Base-by-base conservation (phyloP, 2,113 vertebrate genomes). In the Delphinus delphis region DNA sequence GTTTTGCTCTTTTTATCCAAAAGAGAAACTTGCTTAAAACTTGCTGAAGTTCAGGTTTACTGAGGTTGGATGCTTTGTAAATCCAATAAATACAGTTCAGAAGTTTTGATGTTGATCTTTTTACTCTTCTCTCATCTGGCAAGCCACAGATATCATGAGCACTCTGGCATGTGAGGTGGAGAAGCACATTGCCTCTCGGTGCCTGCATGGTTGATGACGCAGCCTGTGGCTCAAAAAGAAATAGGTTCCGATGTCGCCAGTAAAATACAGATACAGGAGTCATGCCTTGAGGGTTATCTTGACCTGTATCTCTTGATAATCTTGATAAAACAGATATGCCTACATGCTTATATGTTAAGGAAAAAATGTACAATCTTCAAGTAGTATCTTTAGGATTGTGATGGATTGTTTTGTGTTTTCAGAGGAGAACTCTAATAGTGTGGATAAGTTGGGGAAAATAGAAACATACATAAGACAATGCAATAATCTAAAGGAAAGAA, bases 71-170 rank as follows among this genome's bases (percentile, higher is more conserved):
- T 41, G 62, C 63, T 81, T 96, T 96, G 31, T 93, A 87, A 97
- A 93, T 80, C 18, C 73, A 97, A 70, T 91, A 96, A 95, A 83
- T 77, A 76, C 58, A 91, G 67, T 65, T 89, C 50, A 93, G 63
- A 87, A 92, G 50, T 84, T 87, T 71, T 65, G 86, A 92, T 70
- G 70, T 58, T 73, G 63, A 87, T 41, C 87, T 87, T 93, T 97
- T 81, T 80, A 71, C 70, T 85, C 38, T 76, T 67, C 14, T 70
- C 74, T 97, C 90, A 87, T 92, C 96, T 97, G 44, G 11, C 53
- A 90, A 84, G 38, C 58, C 90, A 28, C 87, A 96, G 92, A 70
- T 55, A 83, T 68, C 85, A 41, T 0, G 20, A 79, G 86, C 18
- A 47, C 47, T 26, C n/a, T 20, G 6, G 31, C 38, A 20, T 21